Conservation (phyloP, 2,888 invertebrate genomes). For the Myopa tessellatipennis region DNA sequence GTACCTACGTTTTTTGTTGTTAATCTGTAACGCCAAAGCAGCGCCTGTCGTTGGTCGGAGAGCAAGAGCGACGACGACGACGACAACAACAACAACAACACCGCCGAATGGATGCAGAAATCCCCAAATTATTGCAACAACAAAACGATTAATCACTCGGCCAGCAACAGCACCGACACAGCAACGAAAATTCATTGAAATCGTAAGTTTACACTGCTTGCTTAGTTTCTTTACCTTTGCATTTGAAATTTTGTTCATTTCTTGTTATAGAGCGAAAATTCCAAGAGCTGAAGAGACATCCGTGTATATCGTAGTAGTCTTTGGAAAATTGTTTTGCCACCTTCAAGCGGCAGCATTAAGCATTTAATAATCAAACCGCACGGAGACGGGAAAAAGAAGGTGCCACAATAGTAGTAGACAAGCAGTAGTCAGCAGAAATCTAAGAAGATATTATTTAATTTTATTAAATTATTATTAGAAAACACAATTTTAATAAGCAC, state of each 20-base stretch:
- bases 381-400: background rate
- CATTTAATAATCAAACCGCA: background rate
- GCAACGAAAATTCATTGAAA: background rate
- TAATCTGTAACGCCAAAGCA: background rate
- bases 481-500: background rate
- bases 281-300: background rate
- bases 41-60: background rate
- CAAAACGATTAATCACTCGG: background rate
- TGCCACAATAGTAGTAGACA: background rate
- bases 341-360: no score
- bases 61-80: background rate
- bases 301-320: background rate
- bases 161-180: background rate
- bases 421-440: conserved; percentile 6
- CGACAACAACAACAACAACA: no score
- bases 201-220: conserved; percentile 4
- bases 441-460: background rate
- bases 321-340: background rate
- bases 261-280: background rate
- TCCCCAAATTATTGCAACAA: conserved; percentile 12
- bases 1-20: background rate
- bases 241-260: background rate
- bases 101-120: background rate
- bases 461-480: conserved; percentile 12
- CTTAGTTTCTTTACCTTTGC: background rate